A percentile compares a stretch with the other conserved stretches of the same genome.
Evolutionary conservation across 2,113 vertebrate species (phyloP).

Genomic region (Notarius lentiginosus): DNA sequence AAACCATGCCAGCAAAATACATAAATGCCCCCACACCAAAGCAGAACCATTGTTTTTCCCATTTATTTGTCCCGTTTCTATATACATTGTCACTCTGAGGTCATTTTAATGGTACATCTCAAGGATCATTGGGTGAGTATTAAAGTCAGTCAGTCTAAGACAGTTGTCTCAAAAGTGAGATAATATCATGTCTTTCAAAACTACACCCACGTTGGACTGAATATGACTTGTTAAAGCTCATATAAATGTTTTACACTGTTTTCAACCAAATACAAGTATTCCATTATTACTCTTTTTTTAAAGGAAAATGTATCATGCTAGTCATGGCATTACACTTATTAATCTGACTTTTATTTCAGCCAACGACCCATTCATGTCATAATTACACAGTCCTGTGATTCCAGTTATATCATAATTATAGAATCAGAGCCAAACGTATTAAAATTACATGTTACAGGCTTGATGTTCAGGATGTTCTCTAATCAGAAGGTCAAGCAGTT

Average conservation of each 20-base stretch:
- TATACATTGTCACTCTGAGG: background rate
- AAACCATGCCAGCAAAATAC: background rate
- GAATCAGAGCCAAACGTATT: background rate
- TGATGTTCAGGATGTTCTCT: conserved; percentile 12
- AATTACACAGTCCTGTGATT: background rate
- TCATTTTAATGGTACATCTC: background rate
- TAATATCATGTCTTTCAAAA: background rate
- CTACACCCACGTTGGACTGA: background rate
- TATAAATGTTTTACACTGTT: background rate
- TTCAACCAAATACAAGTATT: background rate
- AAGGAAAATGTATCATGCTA: background rate
- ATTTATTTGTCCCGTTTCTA: background rate
- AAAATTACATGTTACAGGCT: background rate
- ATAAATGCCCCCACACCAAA: background rate
- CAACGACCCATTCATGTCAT: background rate
- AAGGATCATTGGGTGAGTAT: background rate
- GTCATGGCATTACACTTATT: background rate
- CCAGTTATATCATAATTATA: background rate
- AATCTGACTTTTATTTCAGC: background rate
- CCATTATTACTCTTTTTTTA: background rate
- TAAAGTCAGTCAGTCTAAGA: background rate
- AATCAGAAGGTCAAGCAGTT: conserved; percentile 52
- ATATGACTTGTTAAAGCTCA: background rate
- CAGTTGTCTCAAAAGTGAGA: background rate
- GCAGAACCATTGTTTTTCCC: background rate